These are phyloP conservation scores for Lepus europaeus DNA, from an alignment of 2,113 vertebrate genomes.

Conservation along the genomic window DNA sequence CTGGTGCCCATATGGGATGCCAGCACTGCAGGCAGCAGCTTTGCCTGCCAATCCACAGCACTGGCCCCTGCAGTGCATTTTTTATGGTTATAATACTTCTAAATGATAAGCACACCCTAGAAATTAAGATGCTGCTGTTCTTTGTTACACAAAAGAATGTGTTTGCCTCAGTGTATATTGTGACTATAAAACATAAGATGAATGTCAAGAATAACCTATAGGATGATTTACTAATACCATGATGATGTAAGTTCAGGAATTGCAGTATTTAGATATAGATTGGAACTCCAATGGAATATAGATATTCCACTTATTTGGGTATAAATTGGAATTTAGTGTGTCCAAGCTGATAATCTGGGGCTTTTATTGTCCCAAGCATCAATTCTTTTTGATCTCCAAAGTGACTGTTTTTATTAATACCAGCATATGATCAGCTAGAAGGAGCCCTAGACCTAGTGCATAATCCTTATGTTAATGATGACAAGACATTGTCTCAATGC, in stretches of 20 bases:
- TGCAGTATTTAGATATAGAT: background rate
- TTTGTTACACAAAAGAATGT: constrained; percentile 27
- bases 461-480: background rate
- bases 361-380: background rate
- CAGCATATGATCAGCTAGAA: background rate
- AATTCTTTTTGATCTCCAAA: background rate
- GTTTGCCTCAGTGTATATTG: background rate
- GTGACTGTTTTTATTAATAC: background rate
- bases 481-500: background rate
- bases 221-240: background rate
- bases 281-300: background rate
- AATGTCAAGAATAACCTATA: background rate
- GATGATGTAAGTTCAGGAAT: background rate
- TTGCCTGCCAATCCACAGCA: too few relatives aligned
- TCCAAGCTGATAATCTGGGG: background rate
- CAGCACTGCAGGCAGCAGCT: too few relatives aligned
- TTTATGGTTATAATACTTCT: background rate
- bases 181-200: constrained; percentile 30
- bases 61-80: background rate
- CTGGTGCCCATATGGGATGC: too few relatives aligned
- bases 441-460: background rate
- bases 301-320: background rate
- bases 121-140: background rate
- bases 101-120: background rate
- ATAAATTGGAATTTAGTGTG: background rate